These are phyloP conservation scores for Holothuria leucospilota DNA, from an alignment of 53 echinoderm and acorn worm genomes.

Conservation along the genomic window DNA sequence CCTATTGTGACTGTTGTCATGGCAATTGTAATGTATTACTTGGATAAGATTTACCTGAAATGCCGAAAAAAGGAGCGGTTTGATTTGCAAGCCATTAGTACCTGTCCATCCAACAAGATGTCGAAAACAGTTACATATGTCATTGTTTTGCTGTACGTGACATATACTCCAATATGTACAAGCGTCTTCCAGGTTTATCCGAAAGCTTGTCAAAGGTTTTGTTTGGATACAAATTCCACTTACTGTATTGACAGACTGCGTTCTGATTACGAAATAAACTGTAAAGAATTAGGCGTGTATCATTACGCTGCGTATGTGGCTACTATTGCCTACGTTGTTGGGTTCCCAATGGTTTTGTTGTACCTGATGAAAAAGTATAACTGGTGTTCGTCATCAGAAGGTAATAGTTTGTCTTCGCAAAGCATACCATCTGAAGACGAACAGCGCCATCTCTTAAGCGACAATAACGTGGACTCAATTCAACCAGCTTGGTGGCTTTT, in stretches of 20 bases:
- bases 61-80: too few species aligned
- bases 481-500: background rate
- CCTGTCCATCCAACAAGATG: background rate
- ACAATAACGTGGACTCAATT: too few species aligned
- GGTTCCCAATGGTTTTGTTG: slow-evolving; percentile 52
- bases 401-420: too few species aligned
- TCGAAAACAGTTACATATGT: background rate
- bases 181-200: slow-evolving; percentile 57
- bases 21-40: too few species aligned
- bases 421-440: too few species aligned
- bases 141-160: slow-evolving; percentile 53
- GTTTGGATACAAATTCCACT: slow-evolving; percentile 13
- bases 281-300: background rate
- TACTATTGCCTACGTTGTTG: slow-evolving; percentile 57
- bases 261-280: slow-evolving; percentile 64
- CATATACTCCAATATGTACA: slow-evolving; percentile 57
- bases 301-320: slow-evolving; percentile 55
- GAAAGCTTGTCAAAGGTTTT: slow-evolving; percentile 52
- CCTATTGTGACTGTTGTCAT: too few species aligned
- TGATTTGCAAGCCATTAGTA: too few species aligned
- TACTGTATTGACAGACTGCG: slow-evolving; percentile 11
- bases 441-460: too few species aligned
- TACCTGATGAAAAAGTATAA: slow-evolving; percentile 26
- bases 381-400: background rate
- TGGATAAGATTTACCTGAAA: too few species aligned